Evolutionary conservation across 53 echinoderm and acorn worm genomes (phyloP).

Genomic region (Holothuria leucospilota): DNA sequence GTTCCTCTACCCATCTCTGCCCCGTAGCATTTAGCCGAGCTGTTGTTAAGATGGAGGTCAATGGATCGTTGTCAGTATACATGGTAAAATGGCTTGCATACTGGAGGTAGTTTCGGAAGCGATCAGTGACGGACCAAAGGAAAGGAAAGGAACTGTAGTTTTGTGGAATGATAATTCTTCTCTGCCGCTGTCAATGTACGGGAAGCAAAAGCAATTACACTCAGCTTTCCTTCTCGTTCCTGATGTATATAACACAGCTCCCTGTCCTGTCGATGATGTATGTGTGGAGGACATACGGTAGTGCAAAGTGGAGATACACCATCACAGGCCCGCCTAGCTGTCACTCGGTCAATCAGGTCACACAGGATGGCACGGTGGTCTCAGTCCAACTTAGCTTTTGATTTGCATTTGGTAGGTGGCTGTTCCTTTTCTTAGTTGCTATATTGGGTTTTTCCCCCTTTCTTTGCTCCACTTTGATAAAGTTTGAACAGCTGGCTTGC

Average conservation of each 20-base stretch:
- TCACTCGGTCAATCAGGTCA: slow-evolving; percentile 31
- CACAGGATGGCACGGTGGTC: slow-evolving; percentile 42
- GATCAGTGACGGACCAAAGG: slow-evolving; percentile 2
- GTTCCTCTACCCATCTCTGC: not conserved
- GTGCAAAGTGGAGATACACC: slow-evolving; percentile 62
- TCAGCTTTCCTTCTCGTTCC: slow-evolving; percentile 48
- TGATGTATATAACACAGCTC: slow-evolving; percentile 67
- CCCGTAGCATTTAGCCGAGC: slow-evolving; percentile 4
- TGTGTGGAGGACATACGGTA: slow-evolving; percentile 64
- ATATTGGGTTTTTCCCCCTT: not conserved
- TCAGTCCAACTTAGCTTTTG: slow-evolving; percentile 47
- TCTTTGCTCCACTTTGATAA: not conserved
- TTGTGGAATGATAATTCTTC: slow-evolving; percentile 65
- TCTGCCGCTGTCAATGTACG: slow-evolving; percentile 55
- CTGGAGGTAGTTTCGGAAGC: not conserved
- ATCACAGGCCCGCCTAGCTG: slow-evolving; percentile 53
- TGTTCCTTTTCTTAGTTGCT: too few relatives aligned
- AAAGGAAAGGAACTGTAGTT: slow-evolving; percentile 49
- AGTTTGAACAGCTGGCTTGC: not conserved
- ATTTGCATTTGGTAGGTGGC: not conserved
- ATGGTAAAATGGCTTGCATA: slow-evolving; percentile 62
- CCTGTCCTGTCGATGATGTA: too few relatives aligned
- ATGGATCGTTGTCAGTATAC: slow-evolving; percentile 71
- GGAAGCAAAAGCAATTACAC: slow-evolving; percentile 65
- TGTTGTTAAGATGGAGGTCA: slow-evolving; percentile 50